Evolutionary conservation across 2,888 invertebrate genomes (phyloP), one percentile per base, ranked within the genome.

Genomic region (Linhomoeus sp.): DNA sequence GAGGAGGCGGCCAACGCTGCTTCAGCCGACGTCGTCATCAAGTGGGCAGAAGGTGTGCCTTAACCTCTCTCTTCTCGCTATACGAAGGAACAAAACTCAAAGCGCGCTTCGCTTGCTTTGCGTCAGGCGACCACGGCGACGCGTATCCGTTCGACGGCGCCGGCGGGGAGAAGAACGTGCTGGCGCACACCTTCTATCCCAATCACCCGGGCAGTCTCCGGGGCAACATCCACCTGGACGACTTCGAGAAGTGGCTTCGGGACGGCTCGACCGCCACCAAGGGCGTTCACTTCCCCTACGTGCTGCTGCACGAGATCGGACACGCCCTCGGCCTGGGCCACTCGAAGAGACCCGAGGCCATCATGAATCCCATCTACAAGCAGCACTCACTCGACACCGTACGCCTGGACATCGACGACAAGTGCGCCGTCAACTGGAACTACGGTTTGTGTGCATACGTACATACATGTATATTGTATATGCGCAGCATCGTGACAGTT

Each of bases 21-120:
- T n/a, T 67, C 72, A 12, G 80, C 81, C 0, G 81, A 83, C 61
- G 81, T 84, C 52, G 73, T 77, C 47, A 73, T 83, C 22, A 73
- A 75, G 2, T 84, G 83, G 68, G 78, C 75, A 1, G 70, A 72
- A 41, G 62, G 60, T 17, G 52, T 57, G 45, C 15, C 15, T n/a
- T n/a, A n/a, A n/a, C n/a, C n/a, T n/a, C n/a, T n/a, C n/a, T n/a
- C n/a, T n/a, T n/a, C n/a, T n/a, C n/a, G n/a, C n/a, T n/a, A n/a
- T n/a, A n/a, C n/a, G n/a, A n/a, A n/a, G n/a, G n/a, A n/a, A n/a
- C n/a, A n/a, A n/a, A n/a, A n/a, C n/a, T n/a, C n/a, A n/a, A n/a
- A n/a, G n/a, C n/a, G n/a, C n/a, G n/a, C n/a, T n/a, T n/a, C n/a
- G n/a, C n/a, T n/a, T n/a, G n/a, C n/a, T n/a, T n/a, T 42, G 26